Percentiles rank a stretch among this genome's conserved stretches.
These are phyloP conservation scores for Percina caprodes DNA, from an alignment of 2,113 vertebrate species.

Conservation along the genomic window DNA sequence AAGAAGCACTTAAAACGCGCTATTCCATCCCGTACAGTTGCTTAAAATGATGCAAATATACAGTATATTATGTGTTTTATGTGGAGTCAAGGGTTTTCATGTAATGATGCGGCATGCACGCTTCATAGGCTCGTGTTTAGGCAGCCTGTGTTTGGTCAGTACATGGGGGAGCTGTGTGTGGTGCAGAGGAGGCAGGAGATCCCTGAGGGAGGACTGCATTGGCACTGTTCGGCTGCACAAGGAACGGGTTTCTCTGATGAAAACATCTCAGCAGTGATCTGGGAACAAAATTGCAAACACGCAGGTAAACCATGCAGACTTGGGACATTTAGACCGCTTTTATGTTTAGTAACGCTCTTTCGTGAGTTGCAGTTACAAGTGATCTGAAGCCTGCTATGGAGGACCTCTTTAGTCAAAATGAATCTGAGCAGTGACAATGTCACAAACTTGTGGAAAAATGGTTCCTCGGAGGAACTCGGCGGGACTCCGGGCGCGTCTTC, in stretches of 20 bases:
- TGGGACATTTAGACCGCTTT: background rate
- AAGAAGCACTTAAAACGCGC: conserved; percentile 5
- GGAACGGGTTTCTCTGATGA: background rate
- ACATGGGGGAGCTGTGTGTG: conserved; percentile 55
- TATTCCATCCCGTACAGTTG: background rate
- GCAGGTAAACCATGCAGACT: conserved; percentile 23
- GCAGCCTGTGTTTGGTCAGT: conserved; percentile 47
- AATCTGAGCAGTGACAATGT: conserved; percentile 83
- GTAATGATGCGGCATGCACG: conserved; percentile 50
- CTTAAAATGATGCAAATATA: conserved; percentile 7
- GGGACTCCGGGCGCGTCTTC: conserved; percentile 51
- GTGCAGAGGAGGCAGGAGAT: conserved; percentile 64
- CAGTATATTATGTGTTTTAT: background rate
- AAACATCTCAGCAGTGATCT: conserved; percentile 19
- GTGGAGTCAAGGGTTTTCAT: background rate
- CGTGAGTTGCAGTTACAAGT: conserved; percentile 51
- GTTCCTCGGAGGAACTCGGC: conserved; percentile 78
- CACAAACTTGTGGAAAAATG: conserved; percentile 79
- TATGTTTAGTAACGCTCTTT: conserved; percentile 32
- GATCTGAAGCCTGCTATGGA: conserved; percentile 82
- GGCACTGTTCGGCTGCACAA: conserved; percentile 27
- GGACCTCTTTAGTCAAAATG: conserved; percentile 80
- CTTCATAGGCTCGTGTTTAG: conserved; percentile 22
- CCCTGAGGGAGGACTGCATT: conserved; percentile 55
- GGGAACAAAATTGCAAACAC: background rate